Evolutionary conservation across 2,113 vertebrate species (phyloP).

Genomic region (Penelope pileata): DNA sequence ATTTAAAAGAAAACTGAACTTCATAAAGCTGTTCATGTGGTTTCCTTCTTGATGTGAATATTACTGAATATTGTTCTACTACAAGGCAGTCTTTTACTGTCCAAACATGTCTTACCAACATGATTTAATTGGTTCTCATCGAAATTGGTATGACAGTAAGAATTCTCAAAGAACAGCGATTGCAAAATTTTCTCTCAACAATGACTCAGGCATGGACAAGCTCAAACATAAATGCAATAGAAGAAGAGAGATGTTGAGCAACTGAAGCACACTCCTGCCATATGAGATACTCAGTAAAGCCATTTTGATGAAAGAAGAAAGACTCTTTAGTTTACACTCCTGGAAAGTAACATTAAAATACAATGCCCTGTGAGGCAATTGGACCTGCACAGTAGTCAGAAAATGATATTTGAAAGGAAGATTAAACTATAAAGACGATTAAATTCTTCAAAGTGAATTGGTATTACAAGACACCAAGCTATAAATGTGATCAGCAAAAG

Average conservation of each 20-base stretch:
- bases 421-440: neutral
- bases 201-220: slow-evolving; percentile 58
- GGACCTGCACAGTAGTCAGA: neutral
- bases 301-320: neutral
- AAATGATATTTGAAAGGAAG: slow-evolving; percentile 12
- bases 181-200: slow-evolving; percentile 13
- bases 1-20: neutral
- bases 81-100: neutral
- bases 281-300: neutral
- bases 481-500: neutral
- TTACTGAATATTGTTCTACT: neutral
- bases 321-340: neutral
- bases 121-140: neutral
- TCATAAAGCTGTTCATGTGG: neutral
- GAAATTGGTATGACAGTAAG: slow-evolving; percentile 46
- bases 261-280: slow-evolving; percentile 9
- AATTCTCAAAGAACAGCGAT: slow-evolving; percentile 21
- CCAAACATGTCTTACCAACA: neutral
- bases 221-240: slow-evolving; percentile 58
- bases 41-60: neutral
- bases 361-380: neutral
- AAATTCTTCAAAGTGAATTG: neutral
- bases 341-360: slow-evolving; percentile 6
- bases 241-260: slow-evolving; percentile 43
- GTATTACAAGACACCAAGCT: neutral